Base-by-base conservation (phyloP, 2,113 vertebrate species). In the Porphyrio hochstetteri region DNA sequence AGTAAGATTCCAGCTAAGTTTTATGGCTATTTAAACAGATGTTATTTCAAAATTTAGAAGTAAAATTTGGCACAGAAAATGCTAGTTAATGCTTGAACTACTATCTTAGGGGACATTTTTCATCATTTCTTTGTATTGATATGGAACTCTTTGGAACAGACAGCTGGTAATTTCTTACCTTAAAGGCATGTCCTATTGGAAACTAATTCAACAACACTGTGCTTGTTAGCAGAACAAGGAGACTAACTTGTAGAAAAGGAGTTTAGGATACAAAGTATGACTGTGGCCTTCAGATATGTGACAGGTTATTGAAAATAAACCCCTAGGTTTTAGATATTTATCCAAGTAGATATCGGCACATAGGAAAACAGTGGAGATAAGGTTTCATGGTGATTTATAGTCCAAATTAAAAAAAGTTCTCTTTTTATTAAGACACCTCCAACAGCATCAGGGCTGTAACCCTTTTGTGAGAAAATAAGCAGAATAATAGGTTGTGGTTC, bases 1-100 rank as follows among this genome's bases (percentile, higher is more conserved):
- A 93, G 28, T 82, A 64, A 71, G 42, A 79, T 92, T 88, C 57
- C 42, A 63, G 21, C 20, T 76, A 72, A 92, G 16, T 16, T 84
- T 84, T 88, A 82, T 31, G 48, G 28, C 5, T 86, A 74, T 63
- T 78, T 88, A 87, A 72, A 65, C 17, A 70, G 40, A 57, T 3
- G n/a, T 84, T 59, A 55, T 36, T 64, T 87, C 82, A 93, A 96
- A 95, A 35, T 71, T 81, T 46, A 89, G 77, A 92, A 59, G 19
- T 19, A 65, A 67, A 57, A 25, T 82, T 82, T 89, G 50, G 21
- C 59, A 92, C n/a, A 74, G 50, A 90, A 94, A 88, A 82, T 69
- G 27, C 21, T 18, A 42, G 55, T 75, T 92, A 85, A 61, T 91
- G 46, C 69, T 79, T 83, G 38, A 97, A 40, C 40, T 69, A 27